A percentile compares a stretch with the other conserved stretches of the same genome.
Evolutionary conservation across 2,797 vertebrate species (phyloP).

Genomic region (Scolopax bukidnonensis): DNA sequence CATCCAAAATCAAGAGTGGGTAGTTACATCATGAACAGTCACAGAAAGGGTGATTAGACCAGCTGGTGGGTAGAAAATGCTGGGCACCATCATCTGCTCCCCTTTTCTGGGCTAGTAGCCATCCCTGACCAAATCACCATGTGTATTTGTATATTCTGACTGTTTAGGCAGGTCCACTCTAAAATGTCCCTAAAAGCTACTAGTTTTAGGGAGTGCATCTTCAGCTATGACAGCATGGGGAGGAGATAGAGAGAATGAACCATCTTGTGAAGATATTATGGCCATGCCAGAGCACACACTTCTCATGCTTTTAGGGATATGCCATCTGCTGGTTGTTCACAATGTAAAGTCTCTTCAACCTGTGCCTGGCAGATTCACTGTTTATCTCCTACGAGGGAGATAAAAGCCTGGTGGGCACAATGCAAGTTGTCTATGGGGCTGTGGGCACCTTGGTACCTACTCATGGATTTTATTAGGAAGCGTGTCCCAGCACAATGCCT

Average conservation of each 20-base stretch:
- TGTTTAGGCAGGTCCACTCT: neutral
- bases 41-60: neutral
- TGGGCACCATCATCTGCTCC: neutral
- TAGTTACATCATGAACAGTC: neutral
- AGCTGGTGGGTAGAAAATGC: neutral
- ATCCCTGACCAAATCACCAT: neutral
- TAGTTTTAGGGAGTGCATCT: neutral
- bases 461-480: neutral
- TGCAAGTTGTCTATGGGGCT: rapidly evolving
- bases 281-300: neutral
- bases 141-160: neutral
- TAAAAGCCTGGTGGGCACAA: neutral
- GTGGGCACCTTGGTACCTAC: neutral
- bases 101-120: neutral
- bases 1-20: neutral
- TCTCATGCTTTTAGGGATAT: neutral
- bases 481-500: rapidly evolving
- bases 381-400: neutral
- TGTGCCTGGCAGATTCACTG: rapidly evolving
- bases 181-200: rapidly evolving
- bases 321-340: rapidly evolving
- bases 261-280: neutral
- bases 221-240: neutral
- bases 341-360: neutral
- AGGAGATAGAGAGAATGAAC: neutral